Percentiles rank a stretch among this genome's conserved stretches.
phyloP scores from a whole-genome alignment of 2,113 vertebrate species.

The Python bivittatus region DNA sequence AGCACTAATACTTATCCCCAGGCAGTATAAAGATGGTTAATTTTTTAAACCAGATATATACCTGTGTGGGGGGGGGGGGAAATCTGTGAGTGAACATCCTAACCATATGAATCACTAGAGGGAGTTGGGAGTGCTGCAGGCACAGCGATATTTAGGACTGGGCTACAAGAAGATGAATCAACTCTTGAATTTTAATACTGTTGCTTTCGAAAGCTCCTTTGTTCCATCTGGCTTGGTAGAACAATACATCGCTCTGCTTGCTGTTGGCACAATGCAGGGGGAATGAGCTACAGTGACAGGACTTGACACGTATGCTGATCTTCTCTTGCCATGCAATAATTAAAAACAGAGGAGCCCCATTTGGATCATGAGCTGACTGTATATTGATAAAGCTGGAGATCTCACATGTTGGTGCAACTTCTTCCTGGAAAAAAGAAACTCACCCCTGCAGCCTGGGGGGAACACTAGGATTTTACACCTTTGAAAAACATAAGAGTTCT shows the following conservation, averaged over 20 bases:
- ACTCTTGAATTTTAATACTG: neutral
- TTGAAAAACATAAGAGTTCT: neutral
- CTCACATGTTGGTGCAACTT: neutral
- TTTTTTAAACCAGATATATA: neutral
- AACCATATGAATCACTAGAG: neutral
- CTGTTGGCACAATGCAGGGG: slow-evolving; percentile 10
- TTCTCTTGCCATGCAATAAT: neutral
- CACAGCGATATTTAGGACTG: neutral
- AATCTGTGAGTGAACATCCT: neutral
- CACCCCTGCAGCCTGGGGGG: neutral
- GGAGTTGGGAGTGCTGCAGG: neutral
- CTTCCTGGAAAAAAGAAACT: neutral
- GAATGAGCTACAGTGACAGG: slow-evolving; percentile 2
- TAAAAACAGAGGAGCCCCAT: neutral
- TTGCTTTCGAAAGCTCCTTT: slow-evolving; percentile 15
- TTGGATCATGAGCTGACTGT: neutral
- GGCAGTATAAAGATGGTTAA: neutral
- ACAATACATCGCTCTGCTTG: slow-evolving; percentile 6
- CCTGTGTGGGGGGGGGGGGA: neutral
- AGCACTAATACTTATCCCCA: neutral
- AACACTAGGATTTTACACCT: neutral
- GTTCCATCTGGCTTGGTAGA: neutral
- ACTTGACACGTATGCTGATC: neutral
- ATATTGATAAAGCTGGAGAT: neutral
- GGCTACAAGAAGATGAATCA: neutral